Percentiles rank a stretch among this genome's conserved stretches.
phyloP scores from a whole-genome alignment of 1,140 invertebrate genomes.

The Epicauta chinensis region DNA sequence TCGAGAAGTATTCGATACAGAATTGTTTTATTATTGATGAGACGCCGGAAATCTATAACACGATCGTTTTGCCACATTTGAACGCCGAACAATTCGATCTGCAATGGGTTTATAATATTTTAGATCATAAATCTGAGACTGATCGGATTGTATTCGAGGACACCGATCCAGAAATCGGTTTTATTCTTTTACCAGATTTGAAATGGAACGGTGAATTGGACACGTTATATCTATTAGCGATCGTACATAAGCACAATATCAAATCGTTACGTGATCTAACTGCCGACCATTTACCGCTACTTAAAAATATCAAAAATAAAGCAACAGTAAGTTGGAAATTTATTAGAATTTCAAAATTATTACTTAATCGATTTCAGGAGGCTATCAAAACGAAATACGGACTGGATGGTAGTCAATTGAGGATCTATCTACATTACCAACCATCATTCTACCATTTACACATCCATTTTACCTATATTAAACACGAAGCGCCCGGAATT shows the following conservation, averaged over 20 bases:
- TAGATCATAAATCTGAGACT: slow-evolving; percentile 82
- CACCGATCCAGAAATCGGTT: slow-evolving; percentile 69
- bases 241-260: slow-evolving; percentile 65
- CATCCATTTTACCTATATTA: slow-evolving; percentile 84
- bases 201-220: slow-evolving; percentile 87
- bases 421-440: slow-evolving; percentile 92
- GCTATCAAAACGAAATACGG: slow-evolving; percentile 76
- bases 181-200: slow-evolving; percentile 84
- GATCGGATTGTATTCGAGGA: slow-evolving; percentile 86
- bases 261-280: slow-evolving; percentile 80
- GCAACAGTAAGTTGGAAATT: slow-evolving; percentile 52
- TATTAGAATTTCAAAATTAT: slow-evolving; percentile 5
- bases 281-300: slow-evolving; percentile 67
- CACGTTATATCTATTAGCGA: slow-evolving; percentile 77
- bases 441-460: slow-evolving; percentile 97
- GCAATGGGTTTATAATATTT: slow-evolving; percentile 93
- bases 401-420: slow-evolving; percentile 61
- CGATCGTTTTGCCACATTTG: slow-evolving; percentile 71
- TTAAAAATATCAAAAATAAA: slow-evolving; percentile 73
- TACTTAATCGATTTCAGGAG: slow-evolving; percentile 47
- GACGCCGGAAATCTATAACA: slow-evolving; percentile 75
- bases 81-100: slow-evolving; percentile 63
- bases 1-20: slow-evolving; percentile 76
- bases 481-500: slow-evolving; percentile 72
- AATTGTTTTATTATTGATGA: slow-evolving; percentile 72